phyloP scores from a whole-genome alignment of 1,140 invertebrate genomes.

The Pseudomyrmex pallidus region DNA sequence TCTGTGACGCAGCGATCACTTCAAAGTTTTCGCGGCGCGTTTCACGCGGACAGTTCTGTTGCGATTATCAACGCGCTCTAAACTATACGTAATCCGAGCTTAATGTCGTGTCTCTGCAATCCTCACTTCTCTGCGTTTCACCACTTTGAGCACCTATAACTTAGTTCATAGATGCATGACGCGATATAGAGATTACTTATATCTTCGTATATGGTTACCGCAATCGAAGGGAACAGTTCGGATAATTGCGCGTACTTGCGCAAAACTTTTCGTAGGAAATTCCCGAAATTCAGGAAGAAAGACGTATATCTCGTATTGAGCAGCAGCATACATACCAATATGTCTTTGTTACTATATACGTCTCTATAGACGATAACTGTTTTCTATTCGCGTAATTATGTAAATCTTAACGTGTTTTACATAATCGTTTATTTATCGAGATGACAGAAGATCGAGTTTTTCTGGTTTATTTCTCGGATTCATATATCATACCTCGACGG shows the following conservation, averaged over 20 bases:
- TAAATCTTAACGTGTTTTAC: slow-evolving; percentile 23
- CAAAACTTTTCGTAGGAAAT: slow-evolving; percentile 65
- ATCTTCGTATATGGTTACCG: slow-evolving; percentile 57
- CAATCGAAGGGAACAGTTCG: slow-evolving; percentile 63
- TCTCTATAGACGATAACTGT: neutral
- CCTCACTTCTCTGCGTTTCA: neutral
- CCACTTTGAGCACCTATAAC: slow-evolving; percentile 45
- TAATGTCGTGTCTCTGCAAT: slow-evolving; percentile 9
- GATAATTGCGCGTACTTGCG: slow-evolving; percentile 65
- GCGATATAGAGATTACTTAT: slow-evolving; percentile 39
- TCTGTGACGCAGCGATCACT: neutral
- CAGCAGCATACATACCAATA: too few species aligned
- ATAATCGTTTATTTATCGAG: neutral
- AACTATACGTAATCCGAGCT: slow-evolving; percentile 47
- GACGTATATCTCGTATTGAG: slow-evolving; percentile 14
- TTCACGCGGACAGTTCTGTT: slow-evolving; percentile 14
- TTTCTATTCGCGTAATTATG: neutral
- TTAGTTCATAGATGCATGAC: slow-evolving; percentile 48
- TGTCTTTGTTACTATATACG: neutral
- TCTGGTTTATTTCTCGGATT: too few species aligned
- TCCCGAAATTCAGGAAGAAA: slow-evolving; percentile 48
- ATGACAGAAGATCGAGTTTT: neutral
- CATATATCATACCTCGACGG: too few species aligned
- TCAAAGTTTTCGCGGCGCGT: slow-evolving; percentile 5
- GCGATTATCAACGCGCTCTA: slow-evolving; percentile 45